Conservation (phyloP, 2,888 invertebrate species). For the Ectemnius cavifrons region DNA sequence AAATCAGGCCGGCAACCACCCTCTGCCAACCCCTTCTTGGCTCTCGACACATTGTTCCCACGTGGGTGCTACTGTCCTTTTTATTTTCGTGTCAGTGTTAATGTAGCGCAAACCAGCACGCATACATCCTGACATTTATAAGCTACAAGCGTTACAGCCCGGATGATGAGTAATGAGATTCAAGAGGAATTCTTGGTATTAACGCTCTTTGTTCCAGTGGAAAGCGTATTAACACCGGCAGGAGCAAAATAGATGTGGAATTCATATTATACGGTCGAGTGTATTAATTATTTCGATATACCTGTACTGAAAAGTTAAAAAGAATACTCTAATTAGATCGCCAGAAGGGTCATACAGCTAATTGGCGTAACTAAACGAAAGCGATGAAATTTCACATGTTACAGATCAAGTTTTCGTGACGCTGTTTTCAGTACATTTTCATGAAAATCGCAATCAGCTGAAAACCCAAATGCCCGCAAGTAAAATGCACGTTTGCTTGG, state of each 20-base stretch:
- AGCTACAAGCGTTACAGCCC: background rate
- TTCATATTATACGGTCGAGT: slow-evolving; percentile 10
- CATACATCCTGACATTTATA: slow-evolving; percentile 11
- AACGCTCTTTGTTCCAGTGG: slow-evolving; percentile 32
- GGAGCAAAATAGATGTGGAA: slow-evolving; percentile 24
- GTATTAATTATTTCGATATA: slow-evolving; percentile 31
- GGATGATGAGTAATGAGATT: slow-evolving; percentile 44
- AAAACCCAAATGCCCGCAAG: too few species aligned
- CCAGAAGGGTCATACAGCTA: too few species aligned
- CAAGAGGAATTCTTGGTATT: slow-evolving; percentile 35
- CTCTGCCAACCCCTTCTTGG: slow-evolving; percentile 52
- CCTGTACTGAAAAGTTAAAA: too few species aligned
- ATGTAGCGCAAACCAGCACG: slow-evolving; percentile 25
- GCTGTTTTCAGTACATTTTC: too few species aligned
- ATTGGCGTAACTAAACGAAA: too few species aligned
- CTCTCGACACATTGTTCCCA: slow-evolving; percentile 59
- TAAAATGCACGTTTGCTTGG: too few species aligned
- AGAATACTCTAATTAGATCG: too few species aligned
- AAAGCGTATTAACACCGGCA: slow-evolving; percentile 26
- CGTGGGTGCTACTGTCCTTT: slow-evolving; percentile 47
- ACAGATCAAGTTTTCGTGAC: too few species aligned
- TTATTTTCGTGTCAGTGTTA: slow-evolving; percentile 1
- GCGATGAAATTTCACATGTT: too few species aligned
- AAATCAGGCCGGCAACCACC: slow-evolving; percentile 64
- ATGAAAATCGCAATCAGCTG: too few species aligned